A percentile compares a stretch with the other conserved stretches of the same genome.
These are phyloP conservation scores for Microtus agrestis DNA, from an alignment of 2,797 vertebrate species.

Conservation along the genomic window DNA sequence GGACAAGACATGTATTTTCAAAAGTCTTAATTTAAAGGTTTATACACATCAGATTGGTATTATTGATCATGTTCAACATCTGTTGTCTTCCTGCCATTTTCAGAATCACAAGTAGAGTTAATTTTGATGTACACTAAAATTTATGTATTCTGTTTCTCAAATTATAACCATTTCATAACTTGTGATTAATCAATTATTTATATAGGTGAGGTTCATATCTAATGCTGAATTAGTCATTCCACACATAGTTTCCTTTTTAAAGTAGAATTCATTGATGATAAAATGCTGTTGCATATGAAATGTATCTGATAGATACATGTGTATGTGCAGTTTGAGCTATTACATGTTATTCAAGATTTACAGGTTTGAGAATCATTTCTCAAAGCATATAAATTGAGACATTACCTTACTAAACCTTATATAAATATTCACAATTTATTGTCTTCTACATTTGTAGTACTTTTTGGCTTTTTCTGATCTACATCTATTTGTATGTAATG, in stretches of 20 bases:
- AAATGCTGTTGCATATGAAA: neutral
- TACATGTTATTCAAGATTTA: neutral
- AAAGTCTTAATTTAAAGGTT: neutral
- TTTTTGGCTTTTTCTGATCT: slow-evolving; percentile 45
- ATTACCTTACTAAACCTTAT: neutral
- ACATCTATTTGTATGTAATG: slow-evolving; percentile 5
- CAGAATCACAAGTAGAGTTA: neutral
- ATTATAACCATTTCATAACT: neutral
- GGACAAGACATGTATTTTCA: neutral
- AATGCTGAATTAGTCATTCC: neutral
- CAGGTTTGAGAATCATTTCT: neutral
- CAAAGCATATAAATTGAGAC: neutral
- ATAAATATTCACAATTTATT: slow-evolving; percentile 30
- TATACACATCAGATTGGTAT: neutral
- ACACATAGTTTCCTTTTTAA: neutral
- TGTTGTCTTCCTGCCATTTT: neutral
- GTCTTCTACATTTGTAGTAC: slow-evolving; percentile 45
- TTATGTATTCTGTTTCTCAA: neutral
- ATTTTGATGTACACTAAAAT: neutral
- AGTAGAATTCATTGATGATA: neutral
- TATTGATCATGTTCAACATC: neutral
- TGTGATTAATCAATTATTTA: neutral
- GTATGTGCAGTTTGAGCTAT: neutral
- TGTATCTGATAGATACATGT: neutral
- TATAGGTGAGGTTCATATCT: neutral